A percentile compares a stretch with the other conserved stretches of the same genome.
Conservation (phyloP, 1,140 invertebrate species). For the Elymnias hypermnestra region DNA sequence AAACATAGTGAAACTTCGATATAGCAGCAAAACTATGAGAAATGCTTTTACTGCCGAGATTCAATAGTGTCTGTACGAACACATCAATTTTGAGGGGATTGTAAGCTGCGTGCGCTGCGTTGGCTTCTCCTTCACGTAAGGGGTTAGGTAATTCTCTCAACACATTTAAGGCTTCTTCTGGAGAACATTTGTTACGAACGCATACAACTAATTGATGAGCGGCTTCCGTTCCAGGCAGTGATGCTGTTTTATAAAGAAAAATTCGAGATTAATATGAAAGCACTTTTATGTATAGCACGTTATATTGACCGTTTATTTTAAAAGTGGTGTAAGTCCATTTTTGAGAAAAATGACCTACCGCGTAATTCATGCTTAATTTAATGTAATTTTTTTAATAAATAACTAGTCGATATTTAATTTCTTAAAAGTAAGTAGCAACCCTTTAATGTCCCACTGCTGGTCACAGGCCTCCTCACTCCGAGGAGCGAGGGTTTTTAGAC, state of each 20-base stretch:
- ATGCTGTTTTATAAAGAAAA: constrained; percentile 71
- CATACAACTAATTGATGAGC: constrained; percentile 91
- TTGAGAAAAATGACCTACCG: too few relatives aligned
- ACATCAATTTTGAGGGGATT: constrained; percentile 97
- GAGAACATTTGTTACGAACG: constrained; percentile 90
- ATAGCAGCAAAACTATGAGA: constrained; percentile 98
- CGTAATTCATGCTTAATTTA: too few relatives aligned
- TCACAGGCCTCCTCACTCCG: too few relatives aligned
- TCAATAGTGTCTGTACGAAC: constrained; percentile 95
- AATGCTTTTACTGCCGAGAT: constrained; percentile 96
- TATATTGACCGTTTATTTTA: too few relatives aligned
- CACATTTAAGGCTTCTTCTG: constrained; percentile 93
- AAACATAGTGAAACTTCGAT: constrained; percentile 96
- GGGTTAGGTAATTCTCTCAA: constrained; percentile 91
- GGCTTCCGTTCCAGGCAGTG: constrained; percentile 87
- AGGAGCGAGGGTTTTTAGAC: too few relatives aligned
- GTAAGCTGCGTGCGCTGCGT: constrained; percentile 77
- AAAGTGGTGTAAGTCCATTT: too few relatives aligned
- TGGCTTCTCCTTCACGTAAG: constrained; percentile 78
- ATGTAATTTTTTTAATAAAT: too few relatives aligned
- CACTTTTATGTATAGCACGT: too few relatives aligned
- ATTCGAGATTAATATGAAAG: too few relatives aligned
- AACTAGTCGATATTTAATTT: too few relatives aligned
- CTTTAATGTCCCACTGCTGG: too few relatives aligned
- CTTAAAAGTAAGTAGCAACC: too few relatives aligned